A percentile compares a stretch with the other conserved stretches of the same genome.
phyloP scores from a whole-genome alignment of 2,113 vertebrate species.

The Coturnix japonica region DNA sequence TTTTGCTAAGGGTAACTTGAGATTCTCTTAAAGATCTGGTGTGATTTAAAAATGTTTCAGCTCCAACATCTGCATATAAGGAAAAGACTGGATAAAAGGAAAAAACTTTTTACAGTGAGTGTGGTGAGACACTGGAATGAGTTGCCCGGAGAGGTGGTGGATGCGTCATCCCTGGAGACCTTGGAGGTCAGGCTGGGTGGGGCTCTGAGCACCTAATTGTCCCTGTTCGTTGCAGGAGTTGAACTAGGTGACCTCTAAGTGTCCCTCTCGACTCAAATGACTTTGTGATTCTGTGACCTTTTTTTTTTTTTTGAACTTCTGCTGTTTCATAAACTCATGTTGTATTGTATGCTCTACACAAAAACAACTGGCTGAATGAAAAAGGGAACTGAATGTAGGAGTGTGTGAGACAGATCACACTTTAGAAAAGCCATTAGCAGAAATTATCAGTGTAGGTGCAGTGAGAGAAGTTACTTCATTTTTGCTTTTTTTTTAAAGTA shows the following conservation, averaged over 20 bases:
- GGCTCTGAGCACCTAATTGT: no score
- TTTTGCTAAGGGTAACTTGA: neutral
- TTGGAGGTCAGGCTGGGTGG: no score
- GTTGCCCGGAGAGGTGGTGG: no score
- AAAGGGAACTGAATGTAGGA: neutral
- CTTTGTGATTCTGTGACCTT: neutral
- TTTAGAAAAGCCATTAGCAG: neutral
- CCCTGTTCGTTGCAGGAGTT: no score
- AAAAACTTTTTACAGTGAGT: no score
- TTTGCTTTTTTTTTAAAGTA: neutral
- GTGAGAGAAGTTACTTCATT: neutral
- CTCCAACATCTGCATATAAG: neutral
- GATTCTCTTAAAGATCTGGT: neutral
- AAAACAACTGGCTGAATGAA: neutral
- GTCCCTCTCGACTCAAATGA: no score
- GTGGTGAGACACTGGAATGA: no score
- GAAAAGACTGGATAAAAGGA: no score
- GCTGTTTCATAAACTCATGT: neutral
- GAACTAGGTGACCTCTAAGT: no score
- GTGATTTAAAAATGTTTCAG: neutral
- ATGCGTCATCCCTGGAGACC: no score
- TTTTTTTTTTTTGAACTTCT: neutral
- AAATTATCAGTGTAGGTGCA: neutral
- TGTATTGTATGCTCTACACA: neutral
- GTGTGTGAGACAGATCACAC: rapidly evolving